A percentile compares a stretch with the other conserved stretches of the same genome.
phyloP scores from a whole-genome alignment of 2,797 vertebrate genomes.

The Thunnus albacares region DNA sequence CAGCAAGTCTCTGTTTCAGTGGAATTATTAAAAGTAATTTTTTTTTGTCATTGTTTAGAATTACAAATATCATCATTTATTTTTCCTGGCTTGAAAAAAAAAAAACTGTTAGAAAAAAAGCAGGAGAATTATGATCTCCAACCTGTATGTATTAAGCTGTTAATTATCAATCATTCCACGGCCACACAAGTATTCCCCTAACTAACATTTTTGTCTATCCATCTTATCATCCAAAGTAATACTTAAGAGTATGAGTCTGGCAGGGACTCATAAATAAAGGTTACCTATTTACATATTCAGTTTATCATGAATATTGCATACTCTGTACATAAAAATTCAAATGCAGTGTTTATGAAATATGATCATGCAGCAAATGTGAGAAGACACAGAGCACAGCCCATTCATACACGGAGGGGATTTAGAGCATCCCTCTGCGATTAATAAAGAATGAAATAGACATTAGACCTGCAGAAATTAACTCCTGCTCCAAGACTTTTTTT shows the following conservation, averaged over 20 bases:
- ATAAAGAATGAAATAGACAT: constrained; percentile 82
- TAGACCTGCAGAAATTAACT: constrained; percentile 74
- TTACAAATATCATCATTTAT: constrained; percentile 51
- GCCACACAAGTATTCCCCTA: constrained; percentile 75
- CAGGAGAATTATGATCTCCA: constrained; percentile 72
- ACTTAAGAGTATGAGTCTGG: constrained; percentile 84
- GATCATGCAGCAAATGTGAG: constrained; percentile 87
- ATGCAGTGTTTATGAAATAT: constrained; percentile 90
- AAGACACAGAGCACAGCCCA: constrained; percentile 81
- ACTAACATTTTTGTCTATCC: constrained; percentile 85
- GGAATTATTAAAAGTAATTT: constrained; percentile 50
- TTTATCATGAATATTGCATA: constrained; percentile 89
- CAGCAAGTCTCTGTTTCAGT: constrained; percentile 54
- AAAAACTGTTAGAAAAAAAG: constrained; percentile 21
- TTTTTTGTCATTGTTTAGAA: constrained; percentile 50
- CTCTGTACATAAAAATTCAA: constrained; percentile 90
- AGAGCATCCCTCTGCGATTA: constrained; percentile 79
- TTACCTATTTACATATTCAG: constrained; percentile 90
- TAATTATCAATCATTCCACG: constrained; percentile 85
- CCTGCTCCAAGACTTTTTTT: constrained; percentile 40
- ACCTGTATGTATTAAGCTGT: constrained; percentile 78
- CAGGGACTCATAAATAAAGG: constrained; percentile 88
- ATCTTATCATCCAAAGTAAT: constrained; percentile 85
- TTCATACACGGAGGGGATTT: constrained; percentile 78
- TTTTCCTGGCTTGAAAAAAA: constrained; percentile 41